Percentiles rank a stretch among this genome's conserved stretches.
These are phyloP conservation scores for Drosophila stalkeri DNA, from an alignment of 2,888 invertebrate species.

Conservation along the genomic window DNA sequence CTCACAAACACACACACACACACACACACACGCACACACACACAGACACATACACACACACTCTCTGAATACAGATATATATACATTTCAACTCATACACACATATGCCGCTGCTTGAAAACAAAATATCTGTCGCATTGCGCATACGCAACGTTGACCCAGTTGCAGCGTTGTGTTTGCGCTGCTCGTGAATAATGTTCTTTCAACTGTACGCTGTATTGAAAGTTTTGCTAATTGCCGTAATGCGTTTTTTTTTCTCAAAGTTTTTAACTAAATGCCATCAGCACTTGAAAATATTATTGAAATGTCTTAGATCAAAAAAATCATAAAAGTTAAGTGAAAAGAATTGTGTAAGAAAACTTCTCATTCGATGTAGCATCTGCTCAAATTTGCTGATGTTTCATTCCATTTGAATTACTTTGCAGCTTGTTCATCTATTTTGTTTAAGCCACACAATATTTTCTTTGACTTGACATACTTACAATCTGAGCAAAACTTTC, in stretches of 20 bases:
- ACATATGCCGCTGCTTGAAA: constrained; percentile 51
- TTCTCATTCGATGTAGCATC: constrained; percentile 46
- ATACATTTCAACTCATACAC: constrained; percentile 40
- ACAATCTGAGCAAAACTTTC: constrained; percentile 71
- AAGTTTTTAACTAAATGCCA: constrained; percentile 51
- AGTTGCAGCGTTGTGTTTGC: constrained; percentile 13
- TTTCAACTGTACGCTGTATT: constrained; percentile 52
- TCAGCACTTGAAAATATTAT: constrained; percentile 82
- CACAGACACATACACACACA: constrained; percentile 15
- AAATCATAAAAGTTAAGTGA: background rate
- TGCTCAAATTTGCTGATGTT: constrained; percentile 62
- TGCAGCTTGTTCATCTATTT: constrained; percentile 29
- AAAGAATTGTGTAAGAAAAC: constrained; percentile 27
- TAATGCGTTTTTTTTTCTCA: constrained; percentile 20
- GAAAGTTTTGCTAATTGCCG: constrained; percentile 78
- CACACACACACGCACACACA: constrained; percentile 35
- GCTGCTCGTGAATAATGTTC: constrained; percentile 9
- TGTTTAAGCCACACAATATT: constrained; percentile 19
- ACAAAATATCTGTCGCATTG: constrained; percentile 35
- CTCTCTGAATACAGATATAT: background rate
- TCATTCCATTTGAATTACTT: constrained; percentile 33
- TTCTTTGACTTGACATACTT: constrained; percentile 4
- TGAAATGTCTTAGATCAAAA: constrained; percentile 34
- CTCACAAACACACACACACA: constrained; percentile 18
- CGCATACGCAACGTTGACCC: constrained; percentile 67